Conservation (phyloP, 2,888 invertebrate genomes). For the Taphrorychus bicolor region DNA sequence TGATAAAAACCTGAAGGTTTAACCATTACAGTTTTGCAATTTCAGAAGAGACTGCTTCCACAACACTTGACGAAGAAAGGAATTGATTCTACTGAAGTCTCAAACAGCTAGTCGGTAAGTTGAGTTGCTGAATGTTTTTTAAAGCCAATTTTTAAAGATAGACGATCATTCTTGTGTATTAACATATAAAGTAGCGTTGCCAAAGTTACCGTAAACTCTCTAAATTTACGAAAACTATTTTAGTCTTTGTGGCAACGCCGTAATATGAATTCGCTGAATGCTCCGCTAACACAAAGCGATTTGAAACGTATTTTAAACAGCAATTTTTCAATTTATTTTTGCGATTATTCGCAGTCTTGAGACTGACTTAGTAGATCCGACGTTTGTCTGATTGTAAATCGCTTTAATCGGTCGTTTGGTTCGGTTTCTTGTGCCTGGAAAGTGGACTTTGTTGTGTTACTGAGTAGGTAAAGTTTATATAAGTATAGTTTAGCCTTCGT, state of each 20-base stretch:
- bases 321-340: slow-evolving; percentile 38
- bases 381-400: not conserved
- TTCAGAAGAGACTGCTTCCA: too few relatives aligned
- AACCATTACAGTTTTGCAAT: too few relatives aligned
- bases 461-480: not conserved
- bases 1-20: too few relatives aligned
- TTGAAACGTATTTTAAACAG: slow-evolving; percentile 30
- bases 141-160: too few relatives aligned
- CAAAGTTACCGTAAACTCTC: too few relatives aligned
- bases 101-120: too few relatives aligned
- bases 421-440: not conserved
- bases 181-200: too few relatives aligned
- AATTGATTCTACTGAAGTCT: too few relatives aligned
- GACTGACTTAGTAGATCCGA: not conserved
- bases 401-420: not conserved
- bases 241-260: not conserved
- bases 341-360: slow-evolving; percentile 28
- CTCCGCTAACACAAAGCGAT: slow-evolving; percentile 17
- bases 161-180: too few relatives aligned
- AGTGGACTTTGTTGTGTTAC: not conserved
- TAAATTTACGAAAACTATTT: not conserved
- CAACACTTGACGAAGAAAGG: too few relatives aligned
- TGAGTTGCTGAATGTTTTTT: too few relatives aligned
- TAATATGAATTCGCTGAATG: slow-evolving; percentile 3
- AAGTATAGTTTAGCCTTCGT: not conserved